Percentiles rank a stretch among this genome's conserved stretches.
phyloP scores from a whole-genome alignment of 2,888 invertebrate species.

The Nematopogon swammerdamellus region DNA sequence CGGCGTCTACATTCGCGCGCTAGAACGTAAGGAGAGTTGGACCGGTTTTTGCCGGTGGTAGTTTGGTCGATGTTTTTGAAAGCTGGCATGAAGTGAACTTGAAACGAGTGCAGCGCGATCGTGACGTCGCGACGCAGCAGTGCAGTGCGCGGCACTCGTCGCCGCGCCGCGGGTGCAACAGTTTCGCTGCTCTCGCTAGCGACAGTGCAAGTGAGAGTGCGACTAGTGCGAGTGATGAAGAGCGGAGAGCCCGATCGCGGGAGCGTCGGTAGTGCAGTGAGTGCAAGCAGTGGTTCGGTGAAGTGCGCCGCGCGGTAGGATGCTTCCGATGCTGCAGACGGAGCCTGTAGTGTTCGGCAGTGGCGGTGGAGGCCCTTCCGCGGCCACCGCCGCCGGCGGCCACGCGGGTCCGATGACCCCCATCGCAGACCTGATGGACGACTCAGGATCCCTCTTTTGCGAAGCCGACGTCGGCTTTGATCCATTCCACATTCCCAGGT shows the following conservation, averaged over 20 bases:
- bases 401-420: slow-evolving; percentile 35
- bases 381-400: slow-evolving; percentile 46
- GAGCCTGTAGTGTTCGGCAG: slow-evolving; percentile 42
- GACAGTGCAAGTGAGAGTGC: neutral
- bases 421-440: slow-evolving; percentile 42
- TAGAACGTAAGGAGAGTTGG: neutral
- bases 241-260: slow-evolving; percentile 27
- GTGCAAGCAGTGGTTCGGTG: slow-evolving; percentile 27
- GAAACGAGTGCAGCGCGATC: neutral
- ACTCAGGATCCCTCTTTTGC: slow-evolving; percentile 25
- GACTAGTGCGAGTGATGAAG: slow-evolving; percentile 34
- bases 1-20: neutral
- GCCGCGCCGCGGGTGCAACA: slow-evolving; percentile 5
- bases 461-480: slow-evolving; percentile 48
- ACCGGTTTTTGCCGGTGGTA: neutral
- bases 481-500: slow-evolving; percentile 32
- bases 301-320: slow-evolving; percentile 27
- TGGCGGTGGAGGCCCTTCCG: slow-evolving; percentile 33
- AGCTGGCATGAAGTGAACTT: neutral
- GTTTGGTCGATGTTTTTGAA: neutral
- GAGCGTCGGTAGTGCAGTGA: slow-evolving; percentile 18
- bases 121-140: slow-evolving; percentile 4
- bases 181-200: slow-evolving; percentile 14
- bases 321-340: slow-evolving; percentile 49
- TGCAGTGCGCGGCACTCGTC: slow-evolving; percentile 8